Evolutionary conservation across 2,888 invertebrate species (phyloP), one percentile per base, ranked within the genome.

Genomic region (Ornithoptera priamus): DNA sequence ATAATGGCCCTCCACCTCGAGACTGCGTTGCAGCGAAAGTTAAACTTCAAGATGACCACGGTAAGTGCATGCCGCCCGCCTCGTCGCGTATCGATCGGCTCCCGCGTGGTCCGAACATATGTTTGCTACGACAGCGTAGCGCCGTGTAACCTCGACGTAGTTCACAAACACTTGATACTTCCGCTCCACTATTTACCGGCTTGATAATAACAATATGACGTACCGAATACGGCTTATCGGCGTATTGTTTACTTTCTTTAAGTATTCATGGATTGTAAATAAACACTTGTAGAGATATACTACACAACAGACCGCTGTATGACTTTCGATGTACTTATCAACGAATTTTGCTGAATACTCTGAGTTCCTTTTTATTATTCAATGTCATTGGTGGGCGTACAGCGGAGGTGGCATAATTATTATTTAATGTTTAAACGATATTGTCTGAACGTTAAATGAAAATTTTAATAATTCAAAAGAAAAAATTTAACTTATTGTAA

Each of bases 21-120:
- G 85, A 92, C 92, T 72, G 87, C 91, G 84, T 84, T 91, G 90
- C 92, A 92, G 86, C 89, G 92, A 76, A 92, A 92, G 88, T 84
- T 92, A 76, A 92, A 90, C 87, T 92, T 91, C 91, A 92, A 92
- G 87, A 89, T 92, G 90, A 91, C 87, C 85, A 89, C 91, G 92
- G 92, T 92, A 84, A 92, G 92, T 92, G 91, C 90, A 91, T 75
- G 72, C 84, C 81, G 84, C 82, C 82, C 80, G 76, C 80, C 78
- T 74, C 70, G 63, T 64, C 76, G 80, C 80, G 75, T 89, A 92
- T 90, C 92, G 91, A 92, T 91, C 89, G 84, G 72, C 67, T 76
- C 76, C 87, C 89, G 83, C 90, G 86, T 90, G 90, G 85, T 84
- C 82, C 75, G 80, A 90, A 89, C 92, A 91, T 91, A 91, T 92